Evolutionary conservation across 2,113 vertebrate species (phyloP).

Genomic region (Deroptyus accipitrinus): DNA sequence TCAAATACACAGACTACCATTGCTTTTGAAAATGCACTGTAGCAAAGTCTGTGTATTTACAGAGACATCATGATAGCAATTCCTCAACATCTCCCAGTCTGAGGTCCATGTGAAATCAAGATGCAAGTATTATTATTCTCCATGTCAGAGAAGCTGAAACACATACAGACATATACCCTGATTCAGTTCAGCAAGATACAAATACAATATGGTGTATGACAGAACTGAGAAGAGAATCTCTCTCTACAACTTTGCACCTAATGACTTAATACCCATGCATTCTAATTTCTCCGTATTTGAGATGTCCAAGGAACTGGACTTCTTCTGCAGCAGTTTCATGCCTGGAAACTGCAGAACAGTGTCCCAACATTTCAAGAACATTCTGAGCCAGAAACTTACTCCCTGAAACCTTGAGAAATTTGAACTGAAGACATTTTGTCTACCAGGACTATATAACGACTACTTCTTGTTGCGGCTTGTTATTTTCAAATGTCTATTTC

Average conservation of each 20-base stretch:
- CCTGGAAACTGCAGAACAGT: not conserved
- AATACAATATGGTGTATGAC: not conserved
- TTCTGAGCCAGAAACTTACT: not conserved
- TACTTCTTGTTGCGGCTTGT: conserved; percentile 6
- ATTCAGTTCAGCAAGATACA: not conserved
- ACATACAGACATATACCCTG: not conserved
- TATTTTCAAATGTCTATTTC: conserved; percentile 5
- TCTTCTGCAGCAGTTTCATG: not conserved
- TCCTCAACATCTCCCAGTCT: not conserved
- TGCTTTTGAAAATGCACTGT: not conserved
- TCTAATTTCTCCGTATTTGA: not conserved
- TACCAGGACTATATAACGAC: not conserved
- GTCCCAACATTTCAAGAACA: not conserved
- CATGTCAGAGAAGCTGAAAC: not conserved
- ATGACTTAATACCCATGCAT: not conserved
- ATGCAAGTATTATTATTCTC: not conserved
- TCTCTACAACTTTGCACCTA: not conserved
- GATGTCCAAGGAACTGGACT: not conserved
- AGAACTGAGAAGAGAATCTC: not conserved
- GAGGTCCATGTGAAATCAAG: not conserved
- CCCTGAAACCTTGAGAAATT: not conserved
- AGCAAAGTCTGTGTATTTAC: not conserved
- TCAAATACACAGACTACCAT: not conserved
- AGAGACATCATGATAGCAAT: not conserved
- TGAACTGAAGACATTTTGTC: not conserved